Evolutionary conservation across 2,113 vertebrate species (phyloP), one percentile per base, ranked within the genome.

Genomic region (Atherinomorus stipes): DNA sequence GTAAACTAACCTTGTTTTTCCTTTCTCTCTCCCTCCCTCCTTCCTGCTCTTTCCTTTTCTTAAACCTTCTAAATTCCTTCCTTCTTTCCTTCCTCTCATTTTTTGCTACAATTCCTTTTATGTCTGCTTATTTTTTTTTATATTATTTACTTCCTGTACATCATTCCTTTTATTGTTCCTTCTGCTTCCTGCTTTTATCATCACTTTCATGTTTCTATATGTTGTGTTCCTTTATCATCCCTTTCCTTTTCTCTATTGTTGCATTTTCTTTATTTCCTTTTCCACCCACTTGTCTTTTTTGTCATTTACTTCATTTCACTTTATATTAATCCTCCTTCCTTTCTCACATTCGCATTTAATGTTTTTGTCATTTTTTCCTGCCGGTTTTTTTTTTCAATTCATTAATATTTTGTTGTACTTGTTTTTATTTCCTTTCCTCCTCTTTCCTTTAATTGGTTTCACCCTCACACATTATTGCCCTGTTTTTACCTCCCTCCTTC

Each of bases 1-100:
- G 40, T 83, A 65, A 84, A 92, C 86, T 94, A 93, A 94, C 88
- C 77, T 93, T 82, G 82, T 85, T 92, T 82, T 90, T 79, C 76
- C 83, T 49, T 74, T 90, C 60, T 83, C 67, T 56, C 59, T 65
- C 58, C 23, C 42, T 64, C 54, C 61, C 40, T 59, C 59, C 56
- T 50, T 72, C 54, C 50, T 31, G 28, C 47, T 63, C 42, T 38
- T 57, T 7, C 58, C 47, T 50, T 2, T 53, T 13, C 15, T 18
- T 19, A 7, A 15, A 7, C 47, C 45, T 7, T 22, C 4, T 28
- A 37, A 15, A 26, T 21, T 21, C 4, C 4, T 11, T 11, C 2
- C 2, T 44, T 54, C 7, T 25, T 64, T 45, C 31, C 26, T 47
- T 26, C 31, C 34, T 28, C 22, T 15, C 22, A 15, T 34, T 65